Percentiles rank a stretch among this genome's conserved stretches.
Conservation (phyloP, 2,113 vertebrate species). For the Apteryx owenii region DNA sequence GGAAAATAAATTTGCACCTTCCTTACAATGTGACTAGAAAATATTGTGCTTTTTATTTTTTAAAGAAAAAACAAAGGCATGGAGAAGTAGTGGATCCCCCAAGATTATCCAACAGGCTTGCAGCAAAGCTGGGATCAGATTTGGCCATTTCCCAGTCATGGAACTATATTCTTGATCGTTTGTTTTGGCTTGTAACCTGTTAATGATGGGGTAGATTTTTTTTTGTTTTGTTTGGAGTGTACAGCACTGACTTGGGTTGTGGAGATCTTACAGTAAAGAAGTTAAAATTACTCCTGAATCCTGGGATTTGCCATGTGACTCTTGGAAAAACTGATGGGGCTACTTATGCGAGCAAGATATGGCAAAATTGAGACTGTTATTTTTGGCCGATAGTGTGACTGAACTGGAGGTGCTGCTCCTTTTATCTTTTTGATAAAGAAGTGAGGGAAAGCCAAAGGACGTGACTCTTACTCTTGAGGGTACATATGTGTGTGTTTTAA, state of each 20-base stretch:
- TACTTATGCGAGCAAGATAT: not conserved
- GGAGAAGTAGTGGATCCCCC: not conserved
- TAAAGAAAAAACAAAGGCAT: not conserved
- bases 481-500: not conserved
- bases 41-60: not conserved
- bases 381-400: slow-evolving; percentile 27
- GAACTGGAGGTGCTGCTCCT: not conserved
- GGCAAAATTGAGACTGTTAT: not conserved
- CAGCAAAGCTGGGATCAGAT: not conserved
- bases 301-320: not conserved
- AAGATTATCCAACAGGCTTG: not conserved
- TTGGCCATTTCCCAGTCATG: not conserved
- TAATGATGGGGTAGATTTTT: not conserved
- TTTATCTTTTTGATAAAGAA: slow-evolving; percentile 23
- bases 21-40: not conserved
- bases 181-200: not conserved
- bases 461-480: not conserved
- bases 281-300: not conserved
- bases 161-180: not conserved
- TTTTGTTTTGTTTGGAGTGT: not conserved
- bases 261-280: not conserved
- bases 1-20: not conserved
- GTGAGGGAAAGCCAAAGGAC: not conserved
- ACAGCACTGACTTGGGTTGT: not conserved
- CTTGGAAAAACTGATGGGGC: not conserved